Evolutionary conservation across 2,888 invertebrate genomes (phyloP).

Genomic region (Frankliniella intonsa): DNA sequence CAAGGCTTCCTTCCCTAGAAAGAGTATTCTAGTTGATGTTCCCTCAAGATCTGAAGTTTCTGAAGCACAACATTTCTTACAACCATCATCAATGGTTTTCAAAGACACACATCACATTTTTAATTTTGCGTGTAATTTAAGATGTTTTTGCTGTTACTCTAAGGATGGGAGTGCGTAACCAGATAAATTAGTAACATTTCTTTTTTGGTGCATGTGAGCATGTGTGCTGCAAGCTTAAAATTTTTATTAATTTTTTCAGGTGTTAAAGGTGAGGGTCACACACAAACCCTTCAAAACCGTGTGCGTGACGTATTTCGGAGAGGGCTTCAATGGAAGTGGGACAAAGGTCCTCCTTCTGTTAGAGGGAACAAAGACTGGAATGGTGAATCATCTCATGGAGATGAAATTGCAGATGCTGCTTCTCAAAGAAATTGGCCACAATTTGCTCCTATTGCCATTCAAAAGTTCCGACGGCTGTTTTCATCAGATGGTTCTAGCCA

Average conservation of each 20-base stretch:
- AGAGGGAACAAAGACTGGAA: background rate
- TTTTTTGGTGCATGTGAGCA: background rate
- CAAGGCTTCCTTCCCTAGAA: background rate
- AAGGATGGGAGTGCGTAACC: background rate
- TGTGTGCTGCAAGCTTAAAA: background rate
- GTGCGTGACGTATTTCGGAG: constrained; percentile 2
- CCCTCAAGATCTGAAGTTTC: background rate
- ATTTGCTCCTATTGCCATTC: constrained; percentile 7
- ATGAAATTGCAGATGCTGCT: background rate
- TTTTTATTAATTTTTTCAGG: background rate
- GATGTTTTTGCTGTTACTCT: background rate
- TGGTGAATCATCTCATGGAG: background rate
- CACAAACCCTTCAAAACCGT: background rate
- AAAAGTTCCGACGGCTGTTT: background rate
- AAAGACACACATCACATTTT: background rate
- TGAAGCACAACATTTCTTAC: background rate
- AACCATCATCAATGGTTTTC: background rate
- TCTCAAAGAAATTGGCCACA: background rate
- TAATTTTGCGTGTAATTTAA: background rate
- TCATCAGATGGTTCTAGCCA: background rate
- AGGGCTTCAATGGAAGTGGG: constrained; percentile 12
- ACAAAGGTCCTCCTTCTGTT: background rate
- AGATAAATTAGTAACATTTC: background rate
- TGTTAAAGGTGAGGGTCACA: background rate
- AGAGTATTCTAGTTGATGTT: background rate